Evolutionary conservation across 2,797 vertebrate genomes (phyloP), one percentile per base, ranked within the genome.

Genomic region (Tokudaia muenninki): DNA sequence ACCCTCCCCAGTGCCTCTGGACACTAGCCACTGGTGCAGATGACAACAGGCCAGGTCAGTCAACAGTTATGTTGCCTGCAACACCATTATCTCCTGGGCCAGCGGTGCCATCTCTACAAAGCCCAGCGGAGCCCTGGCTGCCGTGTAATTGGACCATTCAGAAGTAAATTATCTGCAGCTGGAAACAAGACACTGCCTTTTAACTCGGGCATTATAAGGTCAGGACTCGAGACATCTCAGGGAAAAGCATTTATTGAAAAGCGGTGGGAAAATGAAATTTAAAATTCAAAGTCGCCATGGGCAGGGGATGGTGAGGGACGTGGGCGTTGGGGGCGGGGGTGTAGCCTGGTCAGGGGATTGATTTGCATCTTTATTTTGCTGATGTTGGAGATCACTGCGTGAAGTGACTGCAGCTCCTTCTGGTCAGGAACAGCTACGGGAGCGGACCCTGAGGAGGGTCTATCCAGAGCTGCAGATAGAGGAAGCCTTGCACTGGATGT

Each of bases 321-420:
- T 55, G 78, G 91, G 70, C 93, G 19, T 55, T 63, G 10, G 34
- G 94, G 34, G 17, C 8, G 59, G 59, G 24, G 31, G 75, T 94
- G 37, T 94, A 96, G 84, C 89, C 92, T 82, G 97, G 98, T 94
- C 97, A 88, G 96, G 75, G 88, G 95, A 17, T 65, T 93, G 95
- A 98, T 98, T 97, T 98, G 97, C 98, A 98, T 98, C 95, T 98
- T 98, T 97, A 97, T 98, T 98, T 98, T 98, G 96, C 98, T 97
- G 97, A 97, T 75, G 72, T 75, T 31, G 87, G 96, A 88, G 97
- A 91, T 80, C 79, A 50, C 78, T 21, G 26, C n/a, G 61, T 88
- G 95, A 96, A 96, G 89, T 61, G 91, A 93, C 41, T 87, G 16
- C 81, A 94, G 97, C 96, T 55, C 96, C 26, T 70, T 61, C 90